phyloP scores from a whole-genome alignment of 2,113 vertebrate genomes.

The Myrmophylax atrothorax region DNA sequence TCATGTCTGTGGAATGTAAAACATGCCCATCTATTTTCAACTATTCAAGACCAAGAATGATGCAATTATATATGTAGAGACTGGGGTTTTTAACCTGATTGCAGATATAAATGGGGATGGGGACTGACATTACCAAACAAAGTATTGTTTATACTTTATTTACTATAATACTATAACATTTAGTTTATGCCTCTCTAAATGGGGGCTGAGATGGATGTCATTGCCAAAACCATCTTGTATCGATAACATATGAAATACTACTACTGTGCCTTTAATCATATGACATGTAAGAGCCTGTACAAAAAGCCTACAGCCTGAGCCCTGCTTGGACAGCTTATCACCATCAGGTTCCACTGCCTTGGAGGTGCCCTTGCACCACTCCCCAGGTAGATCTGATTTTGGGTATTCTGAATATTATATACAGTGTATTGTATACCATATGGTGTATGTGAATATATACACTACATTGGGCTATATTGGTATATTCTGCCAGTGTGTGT shows the following conservation, averaged over 20 bases:
- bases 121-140: background rate
- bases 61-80: background rate
- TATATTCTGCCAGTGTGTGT: background rate
- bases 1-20: slow-evolving; percentile 28
- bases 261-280: background rate
- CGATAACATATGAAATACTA: background rate
- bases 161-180: background rate
- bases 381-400: background rate
- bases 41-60: background rate
- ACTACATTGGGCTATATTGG: background rate
- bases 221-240: background rate
- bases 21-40: background rate
- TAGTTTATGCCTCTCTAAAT: background rate
- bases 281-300: rapidly evolving
- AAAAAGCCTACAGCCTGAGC: background rate
- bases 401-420: background rate
- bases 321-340: background rate
- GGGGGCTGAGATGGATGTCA: background rate
- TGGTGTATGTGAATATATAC: too few species aligned
- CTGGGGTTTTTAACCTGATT: background rate
- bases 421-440: too few species aligned
- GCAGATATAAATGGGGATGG: background rate
- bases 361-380: background rate
- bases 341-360: background rate
- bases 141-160: background rate